These are phyloP conservation scores for Ciconia stormi DNA, from an alignment of 2,113 vertebrate species.

Conservation along the genomic window DNA sequence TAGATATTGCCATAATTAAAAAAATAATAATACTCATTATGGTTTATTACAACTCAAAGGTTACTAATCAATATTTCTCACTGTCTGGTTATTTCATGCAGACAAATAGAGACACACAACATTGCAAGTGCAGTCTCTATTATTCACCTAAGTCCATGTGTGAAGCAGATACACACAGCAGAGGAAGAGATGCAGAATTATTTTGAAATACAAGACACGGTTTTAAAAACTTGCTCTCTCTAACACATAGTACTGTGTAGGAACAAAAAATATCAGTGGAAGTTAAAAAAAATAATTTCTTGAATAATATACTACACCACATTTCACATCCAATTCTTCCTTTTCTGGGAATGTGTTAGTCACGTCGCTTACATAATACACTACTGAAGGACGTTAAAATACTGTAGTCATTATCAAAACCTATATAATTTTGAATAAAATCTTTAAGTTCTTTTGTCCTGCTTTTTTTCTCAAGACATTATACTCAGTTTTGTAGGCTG, in stretches of 20 bases:
- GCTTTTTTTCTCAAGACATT: background rate
- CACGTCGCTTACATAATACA: background rate
- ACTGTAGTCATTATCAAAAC: background rate
- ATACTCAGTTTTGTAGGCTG: background rate
- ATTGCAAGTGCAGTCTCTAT: background rate
- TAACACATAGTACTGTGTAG: background rate
- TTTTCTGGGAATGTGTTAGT: background rate
- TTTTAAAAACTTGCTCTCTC: background rate
- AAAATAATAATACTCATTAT: background rate
- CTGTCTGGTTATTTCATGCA: background rate
- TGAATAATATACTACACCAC: background rate
- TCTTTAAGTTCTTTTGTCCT: background rate
- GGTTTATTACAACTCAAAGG: background rate
- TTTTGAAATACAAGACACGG: background rate
- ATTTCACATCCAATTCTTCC: background rate
- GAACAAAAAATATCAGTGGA: background rate
- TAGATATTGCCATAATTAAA: background rate
- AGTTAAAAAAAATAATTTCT: background rate
- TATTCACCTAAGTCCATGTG: background rate
- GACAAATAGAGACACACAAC: background rate
- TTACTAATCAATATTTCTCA: background rate
- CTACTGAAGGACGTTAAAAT: background rate
- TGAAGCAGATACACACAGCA: background rate
- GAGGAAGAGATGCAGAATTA: background rate
- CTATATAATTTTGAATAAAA: background rate